phyloP scores from a whole-genome alignment of 2,888 invertebrate species.

The Stegana nigrithorax region DNA sequence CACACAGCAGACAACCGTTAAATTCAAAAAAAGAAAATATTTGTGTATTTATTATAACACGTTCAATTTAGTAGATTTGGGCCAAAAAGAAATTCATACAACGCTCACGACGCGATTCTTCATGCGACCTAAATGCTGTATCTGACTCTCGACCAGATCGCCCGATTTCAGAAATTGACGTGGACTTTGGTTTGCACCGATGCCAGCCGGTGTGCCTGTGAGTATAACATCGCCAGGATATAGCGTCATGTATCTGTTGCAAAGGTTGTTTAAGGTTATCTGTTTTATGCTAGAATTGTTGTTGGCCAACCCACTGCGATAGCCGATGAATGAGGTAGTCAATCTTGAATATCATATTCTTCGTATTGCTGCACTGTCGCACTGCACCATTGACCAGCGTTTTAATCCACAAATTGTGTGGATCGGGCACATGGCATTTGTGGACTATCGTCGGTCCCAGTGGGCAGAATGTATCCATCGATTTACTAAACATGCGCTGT shows the following conservation, averaged over 20 bases:
- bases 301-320: conserved; percentile 72
- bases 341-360: conserved; percentile 82
- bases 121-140: conserved; percentile 77
- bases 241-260: conserved; percentile 78
- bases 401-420: conserved; percentile 76
- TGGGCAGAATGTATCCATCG: conserved; percentile 91
- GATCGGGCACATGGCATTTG: conserved; percentile 77
- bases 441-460: conserved; percentile 86
- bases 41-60: too few species aligned
- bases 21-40: too few species aligned
- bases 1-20: too few species aligned
- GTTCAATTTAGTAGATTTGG: too few species aligned
- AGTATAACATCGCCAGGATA: conserved; percentile 88
- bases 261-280: not conserved
- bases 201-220: conserved; percentile 87
- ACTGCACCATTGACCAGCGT: conserved; percentile 81
- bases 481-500: conserved; percentile 81
- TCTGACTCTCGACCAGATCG: conserved; percentile 82
- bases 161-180: conserved; percentile 85
- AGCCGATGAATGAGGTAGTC: conserved; percentile 80
- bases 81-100: not conserved
- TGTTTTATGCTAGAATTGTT: not conserved
- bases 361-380: conserved; percentile 84
- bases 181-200: conserved; percentile 82
- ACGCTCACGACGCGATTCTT: conserved; percentile 69